A percentile compares a stretch with the other conserved stretches of the same genome.
Conservation (phyloP, 2,888 invertebrate genomes). For the Diaphora mendica region DNA sequence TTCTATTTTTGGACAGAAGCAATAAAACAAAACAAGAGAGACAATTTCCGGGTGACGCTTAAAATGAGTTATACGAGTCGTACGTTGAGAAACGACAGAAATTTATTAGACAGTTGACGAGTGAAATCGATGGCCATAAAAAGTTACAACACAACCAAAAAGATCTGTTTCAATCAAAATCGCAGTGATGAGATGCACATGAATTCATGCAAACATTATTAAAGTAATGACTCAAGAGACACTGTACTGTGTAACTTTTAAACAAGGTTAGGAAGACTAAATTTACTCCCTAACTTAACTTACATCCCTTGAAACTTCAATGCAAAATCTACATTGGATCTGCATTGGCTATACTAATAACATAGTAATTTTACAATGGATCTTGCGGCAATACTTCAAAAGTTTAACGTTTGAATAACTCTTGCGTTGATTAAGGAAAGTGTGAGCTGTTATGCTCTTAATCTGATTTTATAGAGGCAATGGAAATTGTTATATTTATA, state of each 20-base stretch:
- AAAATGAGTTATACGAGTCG: constrained; percentile 61
- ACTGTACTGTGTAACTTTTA: background rate
- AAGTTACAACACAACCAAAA: constrained; percentile 52
- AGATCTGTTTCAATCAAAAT: constrained; percentile 31
- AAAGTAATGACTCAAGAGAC: background rate
- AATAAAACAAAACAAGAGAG: constrained; percentile 64
- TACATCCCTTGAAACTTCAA: background rate
- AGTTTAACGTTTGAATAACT: background rate
- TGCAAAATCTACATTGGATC: background rate
- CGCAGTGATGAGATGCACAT: background rate
- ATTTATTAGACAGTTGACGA: constrained; percentile 72
- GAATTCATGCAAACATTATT: background rate
- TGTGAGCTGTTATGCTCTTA: background rate
- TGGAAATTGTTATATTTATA: background rate
- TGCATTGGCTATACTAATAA: background rate
- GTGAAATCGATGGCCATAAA: constrained; percentile 66
- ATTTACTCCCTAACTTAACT: background rate
- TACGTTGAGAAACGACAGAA: constrained; percentile 54
- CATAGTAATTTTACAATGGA: background rate
- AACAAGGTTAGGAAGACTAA: background rate
- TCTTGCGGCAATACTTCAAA: background rate
- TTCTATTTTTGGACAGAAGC: constrained; percentile 39
- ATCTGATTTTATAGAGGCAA: background rate
- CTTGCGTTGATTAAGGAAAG: background rate
- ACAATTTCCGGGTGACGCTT: constrained; percentile 61